phyloP scores from a whole-genome alignment of 2,113 vertebrate genomes.

The Mystacornis crossleyi region DNA sequence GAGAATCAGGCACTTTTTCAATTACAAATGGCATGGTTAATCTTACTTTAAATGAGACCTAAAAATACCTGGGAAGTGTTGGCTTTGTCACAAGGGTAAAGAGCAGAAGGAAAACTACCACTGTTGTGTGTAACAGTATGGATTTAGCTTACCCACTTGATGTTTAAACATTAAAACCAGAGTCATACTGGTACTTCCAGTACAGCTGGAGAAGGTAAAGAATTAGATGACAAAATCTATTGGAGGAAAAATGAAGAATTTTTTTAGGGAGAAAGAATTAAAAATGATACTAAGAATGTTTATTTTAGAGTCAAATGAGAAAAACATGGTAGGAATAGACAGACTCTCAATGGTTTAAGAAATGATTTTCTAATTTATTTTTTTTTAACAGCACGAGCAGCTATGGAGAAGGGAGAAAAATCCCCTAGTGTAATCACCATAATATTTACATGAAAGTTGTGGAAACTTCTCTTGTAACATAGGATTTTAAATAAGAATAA shows the following conservation, averaged over 20 bases:
- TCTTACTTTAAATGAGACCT: not conserved
- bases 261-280: not conserved
- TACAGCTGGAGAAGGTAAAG: not conserved
- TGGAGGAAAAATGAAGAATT: not conserved
- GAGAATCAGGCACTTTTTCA: not conserved
- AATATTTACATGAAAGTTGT: not conserved
- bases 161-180: not conserved
- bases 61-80: not conserved
- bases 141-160: not conserved
- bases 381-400: not conserved
- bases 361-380: not conserved
- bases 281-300: not conserved
- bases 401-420: not conserved
- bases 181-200: not conserved
- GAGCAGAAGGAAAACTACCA: not conserved
- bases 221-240: not conserved
- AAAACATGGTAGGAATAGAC: not conserved
- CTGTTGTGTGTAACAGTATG: not conserved
- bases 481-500: not conserved
- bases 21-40: not conserved
- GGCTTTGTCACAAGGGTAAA: not conserved
- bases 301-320: not conserved
- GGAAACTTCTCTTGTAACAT: not conserved
- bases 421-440: not conserved
- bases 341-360: not conserved